Evolutionary conservation across 2,888 invertebrate genomes (phyloP).

Genomic region (Patella depressa): DNA sequence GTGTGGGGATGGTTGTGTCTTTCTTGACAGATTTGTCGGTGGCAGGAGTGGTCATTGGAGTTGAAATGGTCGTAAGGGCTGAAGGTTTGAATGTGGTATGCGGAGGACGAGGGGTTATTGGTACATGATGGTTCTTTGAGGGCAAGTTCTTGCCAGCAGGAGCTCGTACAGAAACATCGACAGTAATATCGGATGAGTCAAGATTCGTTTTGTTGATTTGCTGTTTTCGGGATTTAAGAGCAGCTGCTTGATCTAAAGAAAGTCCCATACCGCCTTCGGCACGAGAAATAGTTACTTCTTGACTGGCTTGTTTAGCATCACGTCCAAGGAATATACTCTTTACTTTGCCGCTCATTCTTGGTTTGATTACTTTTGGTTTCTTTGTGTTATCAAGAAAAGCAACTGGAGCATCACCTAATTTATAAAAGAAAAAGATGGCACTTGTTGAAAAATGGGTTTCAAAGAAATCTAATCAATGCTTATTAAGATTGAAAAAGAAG

Average conservation of each 20-base stretch:
- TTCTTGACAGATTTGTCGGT: background rate
- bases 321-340: too few relatives aligned
- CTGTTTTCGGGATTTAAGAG: background rate
- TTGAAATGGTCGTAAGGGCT: background rate
- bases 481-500: too few relatives aligned
- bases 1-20: background rate
- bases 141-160: background rate
- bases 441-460: too few relatives aligned
- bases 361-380: too few relatives aligned
- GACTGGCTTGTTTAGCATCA: slow-evolving; percentile 3
- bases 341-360: too few relatives aligned
- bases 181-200: background rate
- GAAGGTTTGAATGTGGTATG: background rate
- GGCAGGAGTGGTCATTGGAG: background rate
- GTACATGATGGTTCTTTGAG: background rate
- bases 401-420: too few relatives aligned
- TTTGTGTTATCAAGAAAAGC: too few relatives aligned
- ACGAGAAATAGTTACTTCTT: background rate
- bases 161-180: background rate
- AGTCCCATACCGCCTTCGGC: background rate
- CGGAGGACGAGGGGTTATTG: background rate
- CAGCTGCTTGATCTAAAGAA: background rate
- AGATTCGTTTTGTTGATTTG: background rate
- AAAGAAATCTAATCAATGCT: too few relatives aligned
- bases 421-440: too few relatives aligned